phyloP scores from a whole-genome alignment of 2,113 vertebrate genomes.

The Micromys minutus region DNA sequence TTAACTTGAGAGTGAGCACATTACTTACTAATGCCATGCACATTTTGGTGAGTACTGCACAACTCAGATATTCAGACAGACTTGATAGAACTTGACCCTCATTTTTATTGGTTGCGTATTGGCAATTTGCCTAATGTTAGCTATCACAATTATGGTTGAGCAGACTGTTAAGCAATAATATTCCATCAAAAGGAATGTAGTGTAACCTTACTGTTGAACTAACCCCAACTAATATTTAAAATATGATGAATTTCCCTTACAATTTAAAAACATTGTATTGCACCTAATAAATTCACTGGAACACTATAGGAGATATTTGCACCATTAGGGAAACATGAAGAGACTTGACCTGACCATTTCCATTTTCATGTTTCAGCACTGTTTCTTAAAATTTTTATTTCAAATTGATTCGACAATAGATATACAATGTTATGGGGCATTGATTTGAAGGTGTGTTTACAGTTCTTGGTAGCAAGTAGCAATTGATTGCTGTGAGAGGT shows the following conservation, averaged over 20 bases:
- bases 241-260: neutral
- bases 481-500: neutral
- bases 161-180: neutral
- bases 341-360: conserved; percentile 1
- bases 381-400: neutral
- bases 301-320: neutral
- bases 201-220: neutral
- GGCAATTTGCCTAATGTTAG: neutral
- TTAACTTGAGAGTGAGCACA: neutral
- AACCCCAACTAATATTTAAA: neutral
- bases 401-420: neutral
- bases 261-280: neutral
- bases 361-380: neutral
- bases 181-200: neutral
- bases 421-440: neutral
- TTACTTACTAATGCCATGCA: neutral
- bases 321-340: neutral
- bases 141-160: neutral
- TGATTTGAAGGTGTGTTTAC: neutral
- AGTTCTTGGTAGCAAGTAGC: neutral
- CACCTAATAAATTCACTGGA: neutral
- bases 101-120: neutral
- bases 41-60: neutral
- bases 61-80: neutral
- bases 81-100: neutral